Base-by-base conservation (phyloP, 37 sponge, comb jelly and placozoan species). In the Eunapius fragilis region DNA sequence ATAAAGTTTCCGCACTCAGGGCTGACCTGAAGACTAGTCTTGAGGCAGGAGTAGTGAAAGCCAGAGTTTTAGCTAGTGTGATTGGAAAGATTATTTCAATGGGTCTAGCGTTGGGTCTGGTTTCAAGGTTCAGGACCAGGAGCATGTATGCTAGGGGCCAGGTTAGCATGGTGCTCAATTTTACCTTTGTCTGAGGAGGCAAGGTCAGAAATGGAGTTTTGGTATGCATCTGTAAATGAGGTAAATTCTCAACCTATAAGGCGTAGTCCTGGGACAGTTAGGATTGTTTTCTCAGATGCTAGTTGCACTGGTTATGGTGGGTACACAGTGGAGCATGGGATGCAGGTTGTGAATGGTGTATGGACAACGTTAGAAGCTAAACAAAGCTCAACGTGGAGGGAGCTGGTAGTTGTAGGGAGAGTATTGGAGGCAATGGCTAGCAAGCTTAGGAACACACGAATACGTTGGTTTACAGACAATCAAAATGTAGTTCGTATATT, bases 211-310 rank as follows among this genome's bases (percentile, higher is more conserved):
- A 28, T 85, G 37, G 77, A 84, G 35, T 84, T 84, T 45, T 84
- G 85, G 85, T 47, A 26, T 32, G 25, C 72, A 27, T 48, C 27
- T 28, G 31, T 87, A 31, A 74, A 37, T 23, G 32, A 25, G n/a
- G 70, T 41, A 27, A 87, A 87, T 45, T 68, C 76, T 23, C 75
- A 82, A 32, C 41, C 74, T 25, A 74, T 81, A 23, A 71, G 87
- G 87, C 73, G 36, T 70, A 47, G 22, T 17, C 73, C 87, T 6
- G 68, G 35, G 25, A 75, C 87, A 26, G 49, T 80, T 22, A 87
- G 87, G 71, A 49, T 87, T 35, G 87, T 80, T 10, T 87, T 71
- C 77, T 81, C 82, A 32, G 82, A 88, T 82, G 88, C 88, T 68
- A 75, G 88, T 67, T 69, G 82, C 23, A n/a, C 82, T 37, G 88